These are phyloP conservation scores for Drosophila sproati DNA, from an alignment of 1,140 invertebrate species.

Conservation along the genomic window DNA sequence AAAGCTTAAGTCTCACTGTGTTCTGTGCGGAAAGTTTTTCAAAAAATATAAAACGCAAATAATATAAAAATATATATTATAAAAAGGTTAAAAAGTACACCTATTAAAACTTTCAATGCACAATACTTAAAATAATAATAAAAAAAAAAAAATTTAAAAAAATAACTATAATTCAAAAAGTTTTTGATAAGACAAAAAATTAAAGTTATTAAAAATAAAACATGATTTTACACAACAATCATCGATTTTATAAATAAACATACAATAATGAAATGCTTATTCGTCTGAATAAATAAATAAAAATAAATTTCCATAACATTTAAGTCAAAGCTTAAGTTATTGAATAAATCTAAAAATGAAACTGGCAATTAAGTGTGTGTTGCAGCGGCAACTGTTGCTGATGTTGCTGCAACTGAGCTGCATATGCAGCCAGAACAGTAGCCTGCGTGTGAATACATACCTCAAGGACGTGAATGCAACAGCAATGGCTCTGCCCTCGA, in stretches of 20 bases:
- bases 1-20: background rate
- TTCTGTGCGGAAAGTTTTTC: background rate
- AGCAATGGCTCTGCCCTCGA: conserved; percentile 49
- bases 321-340: background rate
- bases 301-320: background rate
- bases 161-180: background rate
- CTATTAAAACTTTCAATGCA: background rate
- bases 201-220: background rate
- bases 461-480: conserved; percentile 57
- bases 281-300: background rate
- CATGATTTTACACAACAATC: background rate
- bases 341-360: conserved; percentile 8
- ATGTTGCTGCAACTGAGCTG: conserved; percentile 10
- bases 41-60: background rate
- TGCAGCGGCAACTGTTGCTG: background rate
- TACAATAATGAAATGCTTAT: background rate
- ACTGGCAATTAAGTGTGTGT: background rate
- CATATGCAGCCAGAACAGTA: conserved; percentile 48
- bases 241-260: conserved; percentile 1
- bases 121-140: conserved; percentile 1
- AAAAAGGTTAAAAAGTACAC: background rate
- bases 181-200: background rate
- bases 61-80: background rate
- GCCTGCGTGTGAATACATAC: conserved; percentile 62
- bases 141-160: background rate